A percentile compares a stretch with the other conserved stretches of the same genome.
Conservation (phyloP, 2,888 invertebrate genomes). For the Prosopocoilus inquinatus region DNA sequence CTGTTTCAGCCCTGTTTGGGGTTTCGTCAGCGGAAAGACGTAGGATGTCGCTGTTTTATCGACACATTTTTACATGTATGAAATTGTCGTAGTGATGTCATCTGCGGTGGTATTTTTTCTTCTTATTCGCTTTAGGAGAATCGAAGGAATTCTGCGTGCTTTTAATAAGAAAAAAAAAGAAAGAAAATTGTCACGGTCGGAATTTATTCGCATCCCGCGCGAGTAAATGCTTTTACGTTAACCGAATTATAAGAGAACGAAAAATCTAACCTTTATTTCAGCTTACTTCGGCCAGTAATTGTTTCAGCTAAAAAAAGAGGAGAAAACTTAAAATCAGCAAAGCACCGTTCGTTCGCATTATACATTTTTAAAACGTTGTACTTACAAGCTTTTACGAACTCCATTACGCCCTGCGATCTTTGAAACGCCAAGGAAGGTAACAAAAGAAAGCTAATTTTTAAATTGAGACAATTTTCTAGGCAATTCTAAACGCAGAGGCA, state of each 20-base stretch:
- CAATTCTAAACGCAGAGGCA: constrained; percentile 5
- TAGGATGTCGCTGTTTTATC: too few relatives aligned
- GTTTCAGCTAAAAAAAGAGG: constrained; percentile 7
- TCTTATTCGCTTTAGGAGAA: too few relatives aligned
- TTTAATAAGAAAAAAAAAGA: too few relatives aligned
- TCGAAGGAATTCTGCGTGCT: too few relatives aligned
- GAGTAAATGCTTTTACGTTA: constrained; percentile 16
- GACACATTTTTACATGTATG: too few relatives aligned
- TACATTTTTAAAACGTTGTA: constrained; percentile 19
- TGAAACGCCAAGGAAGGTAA: constrained; percentile 13
- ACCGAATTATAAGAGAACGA: constrained; percentile 10
- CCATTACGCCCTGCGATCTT: constrained; percentile 12
- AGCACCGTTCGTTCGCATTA: constrained; percentile 9
- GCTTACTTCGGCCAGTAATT: constrained; percentile 9
- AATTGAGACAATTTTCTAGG: constrained; percentile 17
- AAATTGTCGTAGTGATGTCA: too few relatives aligned
- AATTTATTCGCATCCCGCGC: neutral
- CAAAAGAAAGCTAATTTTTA: constrained; percentile 22
- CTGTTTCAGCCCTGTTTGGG: too few relatives aligned
- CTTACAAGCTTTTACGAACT: constrained; percentile 16
- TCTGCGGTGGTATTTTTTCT: too few relatives aligned
- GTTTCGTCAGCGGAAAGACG: too few relatives aligned
- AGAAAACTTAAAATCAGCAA: constrained; percentile 6
- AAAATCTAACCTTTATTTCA: constrained; percentile 4
- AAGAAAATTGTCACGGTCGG: too few relatives aligned